These are phyloP conservation scores for Drosophila ironensis DNA, from an alignment of 1,140 invertebrate species.

Conservation along the genomic window DNA sequence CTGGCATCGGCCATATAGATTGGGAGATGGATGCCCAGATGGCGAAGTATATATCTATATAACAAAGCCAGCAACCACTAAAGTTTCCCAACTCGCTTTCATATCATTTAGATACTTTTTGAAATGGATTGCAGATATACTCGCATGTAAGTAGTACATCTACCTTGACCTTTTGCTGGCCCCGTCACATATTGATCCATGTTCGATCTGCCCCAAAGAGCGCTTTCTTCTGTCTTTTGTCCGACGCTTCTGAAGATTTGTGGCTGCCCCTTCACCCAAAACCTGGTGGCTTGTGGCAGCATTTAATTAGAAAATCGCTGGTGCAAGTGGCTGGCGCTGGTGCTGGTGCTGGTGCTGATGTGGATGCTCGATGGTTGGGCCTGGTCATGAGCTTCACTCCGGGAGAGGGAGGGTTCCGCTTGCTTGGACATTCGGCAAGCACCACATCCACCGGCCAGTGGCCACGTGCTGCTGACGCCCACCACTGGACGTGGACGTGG, in stretches of 20 bases:
- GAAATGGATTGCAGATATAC: no score
- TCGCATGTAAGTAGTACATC: no score
- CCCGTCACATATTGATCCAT: constrained; percentile 17
- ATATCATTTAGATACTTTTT: no score
- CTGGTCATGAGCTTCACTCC: constrained; percentile 13
- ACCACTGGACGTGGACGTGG: constrained; percentile 8
- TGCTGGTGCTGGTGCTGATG: not conserved
- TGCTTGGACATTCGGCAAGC: constrained; percentile 14
- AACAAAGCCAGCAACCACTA: no score
- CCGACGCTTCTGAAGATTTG: not conserved
- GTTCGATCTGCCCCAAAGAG: constrained; percentile 21
- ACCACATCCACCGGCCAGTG: not conserved
- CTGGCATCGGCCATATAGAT: no score
- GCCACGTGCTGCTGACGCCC: constrained; percentile 38
- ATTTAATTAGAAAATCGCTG: constrained; percentile 48
- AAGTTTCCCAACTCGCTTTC: no score
- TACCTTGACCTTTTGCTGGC: no score
- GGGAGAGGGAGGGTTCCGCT: constrained; percentile 46
- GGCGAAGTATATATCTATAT: not conserved
- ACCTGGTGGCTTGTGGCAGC: constrained; percentile 31
- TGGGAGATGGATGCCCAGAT: not conserved
- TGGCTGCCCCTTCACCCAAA: not conserved
- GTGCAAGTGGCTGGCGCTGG: constrained; percentile 35
- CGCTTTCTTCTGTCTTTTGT: not conserved
- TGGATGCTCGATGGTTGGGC: constrained; percentile 16